Base-by-base conservation (phyloP, 1,140 invertebrate genomes). In the Palaemon carinicauda region DNA sequence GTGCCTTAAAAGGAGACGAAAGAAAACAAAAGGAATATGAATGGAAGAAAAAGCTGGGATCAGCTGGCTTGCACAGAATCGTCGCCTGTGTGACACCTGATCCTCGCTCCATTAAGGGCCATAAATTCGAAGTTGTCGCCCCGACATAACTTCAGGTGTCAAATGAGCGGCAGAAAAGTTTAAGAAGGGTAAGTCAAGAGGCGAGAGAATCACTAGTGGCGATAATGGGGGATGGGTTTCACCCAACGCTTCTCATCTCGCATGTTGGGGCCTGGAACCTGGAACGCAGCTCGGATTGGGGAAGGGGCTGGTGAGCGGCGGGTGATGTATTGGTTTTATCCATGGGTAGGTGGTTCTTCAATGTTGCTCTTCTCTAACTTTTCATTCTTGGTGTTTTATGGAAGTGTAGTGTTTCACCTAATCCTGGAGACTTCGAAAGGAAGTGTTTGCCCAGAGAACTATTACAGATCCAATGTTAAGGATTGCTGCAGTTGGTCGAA, bases 141-240 rank as follows among this genome's bases (percentile, higher is more conserved):
- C 50, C 80, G 80, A 65, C 80, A 51, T 82, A 82, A 82, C 80
- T 82, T 82, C 71, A n/a, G 80, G 80, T 82, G 80, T 82, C 69
- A 82, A 74, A 82, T 82, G 80, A 82, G 50, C 65, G 41, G 29
- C 41, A 51, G 80, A 74, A 82, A 82, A 82, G 80, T 82, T 82
- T 82, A 52, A 51, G 80, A 12, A 82, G 65, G 41, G 41, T 0
- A 41, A 41, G 41, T 41, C 41, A 41, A 1, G 41, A 41, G 41
- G 71, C 65, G 53, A 33, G 53, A 65, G 80, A 82, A 82, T 82
- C 80, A 73, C 65, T 82, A 65, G 80, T 24, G 41, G 51, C 80
- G 80, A 65, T 82, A 82, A 82, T 82, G 80, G 80, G 80, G 71
- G 73, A 73, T 73, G 41, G 60, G 71, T 82, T 73, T 69, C 24